phyloP scores from a whole-genome alignment of 2,113 vertebrate species.

The Mesoclemmys tuberculata region DNA sequence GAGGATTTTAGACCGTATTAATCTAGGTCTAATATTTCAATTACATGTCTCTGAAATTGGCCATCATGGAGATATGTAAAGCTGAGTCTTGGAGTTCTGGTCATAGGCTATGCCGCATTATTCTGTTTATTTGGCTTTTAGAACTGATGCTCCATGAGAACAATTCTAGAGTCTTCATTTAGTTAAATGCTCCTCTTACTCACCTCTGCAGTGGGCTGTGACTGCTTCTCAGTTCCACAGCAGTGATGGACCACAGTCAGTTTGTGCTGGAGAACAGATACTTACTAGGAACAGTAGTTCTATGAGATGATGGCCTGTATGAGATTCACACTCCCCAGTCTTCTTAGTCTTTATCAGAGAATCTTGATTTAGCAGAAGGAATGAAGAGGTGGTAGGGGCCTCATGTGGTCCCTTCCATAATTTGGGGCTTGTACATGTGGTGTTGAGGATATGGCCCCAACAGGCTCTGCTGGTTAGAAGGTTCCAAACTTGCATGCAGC shows the following conservation, averaged over 20 bases:
- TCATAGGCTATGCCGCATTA: background rate
- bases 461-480: background rate
- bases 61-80: background rate
- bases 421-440: background rate
- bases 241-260: background rate
- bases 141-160: background rate
- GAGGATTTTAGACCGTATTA: background rate
- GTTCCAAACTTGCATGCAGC: background rate
- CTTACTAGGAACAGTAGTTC: background rate
- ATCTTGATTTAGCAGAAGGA: background rate
- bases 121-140: background rate
- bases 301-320: background rate
- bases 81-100: background rate
- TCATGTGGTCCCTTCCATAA: background rate
- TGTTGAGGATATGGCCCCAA: background rate
- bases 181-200: background rate
- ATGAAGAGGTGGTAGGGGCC: background rate
- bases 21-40: background rate
- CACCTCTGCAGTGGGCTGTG: background rate
- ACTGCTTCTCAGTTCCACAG: background rate
- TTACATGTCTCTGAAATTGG: background rate
- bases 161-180: background rate
- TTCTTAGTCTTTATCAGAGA: background rate
- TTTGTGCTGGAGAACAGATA: background rate
- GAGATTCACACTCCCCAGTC: background rate